Base-by-base conservation (phyloP, 2,888 invertebrate species). In the Limnephilus marmoratus region DNA sequence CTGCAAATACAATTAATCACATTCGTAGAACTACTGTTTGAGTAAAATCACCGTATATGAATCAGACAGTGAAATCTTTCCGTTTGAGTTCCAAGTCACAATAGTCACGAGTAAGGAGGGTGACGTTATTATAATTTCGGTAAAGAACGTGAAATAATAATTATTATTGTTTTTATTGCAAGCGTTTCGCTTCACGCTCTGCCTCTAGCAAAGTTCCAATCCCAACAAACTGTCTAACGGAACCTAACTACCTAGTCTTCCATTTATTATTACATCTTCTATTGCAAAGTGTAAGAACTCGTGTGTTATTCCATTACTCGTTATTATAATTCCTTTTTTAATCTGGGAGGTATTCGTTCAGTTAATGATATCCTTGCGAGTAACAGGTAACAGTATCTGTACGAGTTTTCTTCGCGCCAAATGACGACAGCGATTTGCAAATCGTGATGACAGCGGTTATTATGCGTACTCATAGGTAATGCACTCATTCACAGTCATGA, bases 161-260 rank as follows among this genome's bases (percentile, higher is more conserved):
- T 68, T 7, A 68, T 68, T n/a, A 53, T 53, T 18, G 68, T 68
- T 68, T 24, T 68, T 68, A 68, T 68, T 68, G 68, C 68, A 68
- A 68, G 24, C 87, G 87, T 87, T 45, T 91, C 91, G 91, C 91
- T 91, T 91, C 91, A 91, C 91, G 91, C 91, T 91, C 87, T 68
- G 86, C 29, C 68, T 68, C 82, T 3, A 49, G 45, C 45, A 29
- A n/a, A 15, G 37, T n/a, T 41, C 34, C 31, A 13, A 34, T 18
- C 53, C 29, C 7, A 68, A 68, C 53, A 53, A 53, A 18, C 24
- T 18, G 37, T 34, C 85, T 91, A 81, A 91, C 85, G 90, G 90
- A 13, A 90, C 37, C 85, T 90, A 53, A 85, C 90, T 31, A 90
- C 85, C 85, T 34, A 68, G 9, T 68, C 68, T 68, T 68, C 68